These are phyloP conservation scores for Lasioglossum baleicum DNA, from an alignment of 1,140 invertebrate species.

Conservation along the genomic window DNA sequence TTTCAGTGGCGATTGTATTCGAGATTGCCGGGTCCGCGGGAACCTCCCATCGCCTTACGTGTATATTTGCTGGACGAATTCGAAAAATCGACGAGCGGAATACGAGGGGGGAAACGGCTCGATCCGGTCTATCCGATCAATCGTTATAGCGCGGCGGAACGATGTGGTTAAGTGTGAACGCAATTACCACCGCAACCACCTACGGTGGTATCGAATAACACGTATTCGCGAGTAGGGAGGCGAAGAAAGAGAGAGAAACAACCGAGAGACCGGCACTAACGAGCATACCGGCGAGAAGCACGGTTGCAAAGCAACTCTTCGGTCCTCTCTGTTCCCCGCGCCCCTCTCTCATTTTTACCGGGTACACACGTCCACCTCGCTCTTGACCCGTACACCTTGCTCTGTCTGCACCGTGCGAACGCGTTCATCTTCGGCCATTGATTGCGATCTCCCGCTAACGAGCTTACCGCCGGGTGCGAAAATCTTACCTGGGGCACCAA, in stretches of 20 bases:
- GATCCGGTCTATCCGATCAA: conserved; percentile 44
- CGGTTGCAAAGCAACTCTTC: conserved; percentile 63
- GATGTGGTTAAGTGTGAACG: conserved; percentile 74
- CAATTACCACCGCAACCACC: conserved; percentile 76
- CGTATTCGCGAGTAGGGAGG: conserved; percentile 66
- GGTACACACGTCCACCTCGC: conserved; percentile 3
- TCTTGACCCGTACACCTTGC: conserved; percentile 30
- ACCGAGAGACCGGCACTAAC: conserved; percentile 67
- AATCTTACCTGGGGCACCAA: conserved; percentile 67
- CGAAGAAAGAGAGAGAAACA: not conserved
- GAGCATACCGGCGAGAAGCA: conserved; percentile 61
- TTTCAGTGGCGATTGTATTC: conserved; percentile 1
- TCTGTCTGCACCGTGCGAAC: conserved; percentile 65
- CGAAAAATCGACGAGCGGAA: conserved; percentile 14
- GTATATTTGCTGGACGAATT: conserved; percentile 24
- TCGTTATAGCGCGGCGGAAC: conserved; percentile 60
- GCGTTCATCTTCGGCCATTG: conserved; percentile 78
- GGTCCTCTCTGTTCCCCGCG: conserved; percentile 25
- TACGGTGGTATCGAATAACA: conserved; percentile 75
- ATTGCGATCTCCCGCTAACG: conserved; percentile 77
- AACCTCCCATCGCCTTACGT: conserved; percentile 25
- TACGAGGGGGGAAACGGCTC: not conserved
- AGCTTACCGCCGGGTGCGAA: conserved; percentile 75
- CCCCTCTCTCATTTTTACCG: conserved; percentile 16
- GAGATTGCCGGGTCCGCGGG: conserved; percentile 20